A percentile compares a stretch with the other conserved stretches of the same genome.
phyloP scores from a whole-genome alignment of 2,797 vertebrate genomes.

The Gouania willdenowi region DNA sequence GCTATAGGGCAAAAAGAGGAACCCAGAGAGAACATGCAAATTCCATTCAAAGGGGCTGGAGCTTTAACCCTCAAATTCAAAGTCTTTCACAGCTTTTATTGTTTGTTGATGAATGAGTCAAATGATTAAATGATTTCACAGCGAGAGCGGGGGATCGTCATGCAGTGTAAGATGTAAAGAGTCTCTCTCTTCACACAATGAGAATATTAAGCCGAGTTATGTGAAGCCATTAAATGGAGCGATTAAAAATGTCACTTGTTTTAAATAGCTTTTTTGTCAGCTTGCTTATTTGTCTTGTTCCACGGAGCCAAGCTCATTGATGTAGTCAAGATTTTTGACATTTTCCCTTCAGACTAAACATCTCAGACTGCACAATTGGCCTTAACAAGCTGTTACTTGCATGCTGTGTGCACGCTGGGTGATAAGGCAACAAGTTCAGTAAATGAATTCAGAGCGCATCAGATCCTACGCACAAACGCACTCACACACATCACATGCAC shows the following conservation, averaged over 20 bases:
- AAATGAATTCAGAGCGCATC: conserved; percentile 34
- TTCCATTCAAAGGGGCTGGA: too few relatives aligned
- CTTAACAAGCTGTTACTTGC: conserved; percentile 43
- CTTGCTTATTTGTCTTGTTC: conserved; percentile 15
- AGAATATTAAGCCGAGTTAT: neutral
- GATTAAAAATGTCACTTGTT: neutral
- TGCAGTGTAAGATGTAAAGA: neutral
- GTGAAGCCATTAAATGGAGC: conserved; percentile 4
- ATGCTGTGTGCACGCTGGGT: conserved; percentile 26
- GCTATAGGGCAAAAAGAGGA: too few relatives aligned
- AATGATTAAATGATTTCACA: conserved; percentile 17
- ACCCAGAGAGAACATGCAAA: too few relatives aligned
- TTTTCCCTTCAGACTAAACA: conserved; percentile 23
- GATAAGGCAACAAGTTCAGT: conserved; percentile 28
- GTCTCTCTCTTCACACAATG: neutral
- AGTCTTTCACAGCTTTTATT: too few relatives aligned
- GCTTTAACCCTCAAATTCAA: too few relatives aligned
- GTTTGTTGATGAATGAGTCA: conserved; percentile 16
- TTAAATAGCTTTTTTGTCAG: conserved; percentile 6
- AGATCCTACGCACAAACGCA: conserved; percentile 5
- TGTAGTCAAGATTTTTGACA: conserved; percentile 6
- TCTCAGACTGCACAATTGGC: conserved; percentile 29
- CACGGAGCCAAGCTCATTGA: conserved; percentile 1
- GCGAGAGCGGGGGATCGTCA: neutral
- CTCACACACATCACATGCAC: neutral